Conservation (phyloP, 2,797 vertebrate species). For the Distichodus sexfasciatus region DNA sequence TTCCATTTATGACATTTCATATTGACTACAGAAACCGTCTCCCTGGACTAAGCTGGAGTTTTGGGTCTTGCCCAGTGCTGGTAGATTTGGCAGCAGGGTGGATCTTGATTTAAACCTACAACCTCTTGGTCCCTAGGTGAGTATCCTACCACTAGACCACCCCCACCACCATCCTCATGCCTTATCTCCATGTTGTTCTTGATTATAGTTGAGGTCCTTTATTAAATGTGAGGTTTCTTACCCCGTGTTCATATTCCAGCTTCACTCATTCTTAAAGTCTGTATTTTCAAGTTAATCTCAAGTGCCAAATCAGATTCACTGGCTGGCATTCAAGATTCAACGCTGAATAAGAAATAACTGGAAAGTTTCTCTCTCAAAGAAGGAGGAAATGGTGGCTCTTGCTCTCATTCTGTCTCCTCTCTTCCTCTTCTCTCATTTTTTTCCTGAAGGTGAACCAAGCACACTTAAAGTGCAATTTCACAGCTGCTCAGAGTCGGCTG, state of each 20-base stretch:
- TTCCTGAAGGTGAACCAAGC: constrained; percentile 38
- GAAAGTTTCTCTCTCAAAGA: background rate
- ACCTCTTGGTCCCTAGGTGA: too few relatives aligned
- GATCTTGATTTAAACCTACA: too few relatives aligned
- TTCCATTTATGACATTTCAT: too few relatives aligned
- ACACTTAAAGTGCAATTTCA: constrained; percentile 43
- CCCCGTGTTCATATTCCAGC: background rate
- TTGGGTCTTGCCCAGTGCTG: too few relatives aligned
- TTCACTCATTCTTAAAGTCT: background rate
- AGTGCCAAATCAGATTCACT: constrained; percentile 1
- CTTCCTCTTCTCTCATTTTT: background rate
- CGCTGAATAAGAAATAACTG: background rate
- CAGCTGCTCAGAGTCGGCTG: constrained; percentile 42
- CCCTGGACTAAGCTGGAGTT: too few relatives aligned
- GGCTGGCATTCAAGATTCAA: background rate
- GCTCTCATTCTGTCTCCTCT: background rate
- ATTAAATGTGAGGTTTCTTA: background rate
- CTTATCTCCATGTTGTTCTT: background rate
- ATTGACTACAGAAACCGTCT: too few relatives aligned
- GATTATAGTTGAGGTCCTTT: background rate
- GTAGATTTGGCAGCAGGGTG: too few relatives aligned
- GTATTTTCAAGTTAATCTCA: background rate
- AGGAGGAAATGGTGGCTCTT: background rate
- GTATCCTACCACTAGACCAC: too few relatives aligned
- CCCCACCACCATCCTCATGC: too few relatives aligned